Evolutionary conservation across 2,113 vertebrate species (phyloP), one percentile per base, ranked within the genome.

Genomic region (Jacana jacana): DNA sequence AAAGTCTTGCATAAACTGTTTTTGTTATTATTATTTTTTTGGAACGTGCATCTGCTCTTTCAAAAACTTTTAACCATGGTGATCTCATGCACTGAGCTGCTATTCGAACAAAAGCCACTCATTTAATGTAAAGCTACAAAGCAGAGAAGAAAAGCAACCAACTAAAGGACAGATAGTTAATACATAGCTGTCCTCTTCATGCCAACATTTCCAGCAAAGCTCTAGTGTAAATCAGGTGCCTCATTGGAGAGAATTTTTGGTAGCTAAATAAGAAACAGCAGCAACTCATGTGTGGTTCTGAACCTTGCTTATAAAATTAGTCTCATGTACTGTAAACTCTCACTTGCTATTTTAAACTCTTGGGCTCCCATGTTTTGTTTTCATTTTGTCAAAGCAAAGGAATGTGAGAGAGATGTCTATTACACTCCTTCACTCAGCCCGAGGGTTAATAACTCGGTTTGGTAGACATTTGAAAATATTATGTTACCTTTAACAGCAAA

Each of bases 381-480:
- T 90, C 46, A 48, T 79, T 88, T 92, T 88, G 49, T 78, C 63
- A 76, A 95, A 87, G 55, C 57, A 87, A 89, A 96, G 58, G 81
- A 95, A 94, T 88, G 39, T 48, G 49, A 78, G 8, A 61, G 44
- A 95, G 66, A 81, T 78, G 70, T 80, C 66, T 92, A 11, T 85
- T 93, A 94, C 61, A 90, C 52, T 96, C 51, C 78, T 95, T 96
- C 83, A 64, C 84, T 96, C 91, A 81, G 89, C 90, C 96, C 14
- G 39, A 83, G 93, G 89, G 87, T 97, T 98, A 97, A 97, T 97
- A 93, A 96, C 39, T 96, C 93, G 72, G 90, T 95, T 97, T 97
- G 84, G 86, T 95, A 97, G 96, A 93, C 87, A 91, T 97, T 94
- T 97, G 77, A 96, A 98, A 97, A 98, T 97, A 96, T 95, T 97